Percentiles rank a stretch among this genome's conserved stretches.
Conservation (phyloP, 2,113 vertebrate species). For the Tetrao urogallus region DNA sequence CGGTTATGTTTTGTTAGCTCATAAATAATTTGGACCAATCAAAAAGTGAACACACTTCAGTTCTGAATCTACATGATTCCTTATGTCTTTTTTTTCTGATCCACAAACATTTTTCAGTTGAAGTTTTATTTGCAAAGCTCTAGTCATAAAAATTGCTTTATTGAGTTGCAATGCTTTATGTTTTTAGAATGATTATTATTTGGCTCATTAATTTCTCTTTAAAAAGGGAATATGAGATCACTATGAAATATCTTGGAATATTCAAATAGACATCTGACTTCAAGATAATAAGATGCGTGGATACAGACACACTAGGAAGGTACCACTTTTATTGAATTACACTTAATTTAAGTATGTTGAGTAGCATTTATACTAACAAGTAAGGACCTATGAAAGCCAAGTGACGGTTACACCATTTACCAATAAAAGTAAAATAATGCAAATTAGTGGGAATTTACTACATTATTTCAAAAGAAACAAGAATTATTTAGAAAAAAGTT, state of each 20-base stretch:
- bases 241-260: background rate
- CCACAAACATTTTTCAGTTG: background rate
- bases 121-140: background rate
- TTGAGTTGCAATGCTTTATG: background rate
- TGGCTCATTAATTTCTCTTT: background rate
- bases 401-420: background rate
- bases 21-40: background rate
- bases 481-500: conserved; percentile 37
- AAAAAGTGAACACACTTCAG: background rate
- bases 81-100: background rate
- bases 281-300: background rate
- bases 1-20: background rate
- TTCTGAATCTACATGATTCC: background rate
- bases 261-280: background rate
- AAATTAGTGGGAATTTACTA: background rate
- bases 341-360: background rate
- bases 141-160: background rate
- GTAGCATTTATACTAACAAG: conserved; percentile 8
- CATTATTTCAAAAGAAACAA: conserved; percentile 36
- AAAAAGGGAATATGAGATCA: background rate
- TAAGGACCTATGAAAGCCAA: conserved; percentile 44
- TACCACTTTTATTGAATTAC: background rate
- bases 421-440: conserved; percentile 4
- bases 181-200: background rate
- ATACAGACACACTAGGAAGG: background rate